A percentile compares a stretch with the other conserved stretches of the same genome.
These are phyloP conservation scores for Gibbula magus DNA, from an alignment of 2,888 invertebrate species.

Conservation along the genomic window DNA sequence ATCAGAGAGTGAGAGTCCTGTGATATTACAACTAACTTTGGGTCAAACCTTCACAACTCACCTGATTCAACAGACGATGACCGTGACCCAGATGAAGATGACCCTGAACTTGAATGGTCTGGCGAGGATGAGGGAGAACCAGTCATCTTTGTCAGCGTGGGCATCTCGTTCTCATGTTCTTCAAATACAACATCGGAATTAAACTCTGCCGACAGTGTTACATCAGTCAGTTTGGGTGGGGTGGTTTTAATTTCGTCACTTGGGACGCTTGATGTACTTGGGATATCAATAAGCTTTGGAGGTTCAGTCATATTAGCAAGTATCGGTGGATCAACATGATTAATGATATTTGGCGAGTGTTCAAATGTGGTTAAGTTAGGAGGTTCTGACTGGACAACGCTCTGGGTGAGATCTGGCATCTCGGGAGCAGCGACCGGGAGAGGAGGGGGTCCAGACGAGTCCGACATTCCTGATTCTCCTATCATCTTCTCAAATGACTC, in stretches of 20 bases:
- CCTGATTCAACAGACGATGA: slow-evolving; percentile 22
- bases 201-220: neutral
- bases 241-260: neutral
- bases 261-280: neutral
- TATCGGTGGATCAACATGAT: neutral
- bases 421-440: slow-evolving; percentile 19
- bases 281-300: neutral
- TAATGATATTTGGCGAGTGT: neutral
- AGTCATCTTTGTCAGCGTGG: slow-evolving; percentile 15
- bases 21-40: too few relatives aligned
- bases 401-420: neutral
- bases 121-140: neutral
- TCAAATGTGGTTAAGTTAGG: neutral
- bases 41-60: neutral
- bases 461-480: slow-evolving; percentile 32
- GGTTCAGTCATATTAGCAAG: slow-evolving; percentile 8
- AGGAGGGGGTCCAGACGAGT: slow-evolving; percentile 10
- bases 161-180: slow-evolving; percentile 9
- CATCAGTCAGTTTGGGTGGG: slow-evolving; percentile 5
- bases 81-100: slow-evolving; percentile 22
- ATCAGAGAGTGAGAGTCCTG: too few relatives aligned
- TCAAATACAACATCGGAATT: neutral
- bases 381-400: neutral
- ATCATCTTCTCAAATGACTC: slow-evolving; percentile 68
- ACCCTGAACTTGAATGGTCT: slow-evolving; percentile 1